Percentiles rank a stretch among this genome's conserved stretches.
Conservation (phyloP, 2,888 invertebrate species). For the Blomia tropicalis region DNA sequence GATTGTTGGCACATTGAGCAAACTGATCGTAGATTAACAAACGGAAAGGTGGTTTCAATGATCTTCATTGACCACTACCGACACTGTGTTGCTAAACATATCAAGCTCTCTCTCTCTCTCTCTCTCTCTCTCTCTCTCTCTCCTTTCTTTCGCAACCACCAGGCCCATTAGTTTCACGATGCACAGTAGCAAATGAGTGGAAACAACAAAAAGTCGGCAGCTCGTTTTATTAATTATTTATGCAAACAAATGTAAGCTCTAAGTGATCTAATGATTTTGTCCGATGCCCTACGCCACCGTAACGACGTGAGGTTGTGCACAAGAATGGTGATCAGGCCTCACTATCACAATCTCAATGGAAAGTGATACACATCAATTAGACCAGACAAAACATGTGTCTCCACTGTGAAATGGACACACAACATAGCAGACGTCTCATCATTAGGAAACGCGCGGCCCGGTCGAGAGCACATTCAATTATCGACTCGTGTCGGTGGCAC, state of each 20-base stretch:
- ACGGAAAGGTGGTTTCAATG: too few relatives aligned
- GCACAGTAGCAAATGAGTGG: neutral
- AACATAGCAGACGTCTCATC: neutral
- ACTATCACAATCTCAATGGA: neutral
- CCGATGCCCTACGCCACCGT: too few relatives aligned
- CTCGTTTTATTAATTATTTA: neutral
- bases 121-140: too few relatives aligned
- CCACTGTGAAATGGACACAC: neutral
- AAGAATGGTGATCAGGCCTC: neutral
- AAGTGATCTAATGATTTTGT: neutral
- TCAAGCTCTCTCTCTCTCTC: too few relatives aligned
- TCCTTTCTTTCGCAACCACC: too few relatives aligned
- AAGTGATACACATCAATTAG: neutral
- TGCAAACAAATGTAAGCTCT: slow-evolving; percentile 6
- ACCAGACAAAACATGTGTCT: neutral
- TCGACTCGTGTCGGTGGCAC: neutral
- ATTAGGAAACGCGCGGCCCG: too few relatives aligned
- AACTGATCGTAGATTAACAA: too few relatives aligned
- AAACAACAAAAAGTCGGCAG: neutral
- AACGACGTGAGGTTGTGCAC: too few relatives aligned
- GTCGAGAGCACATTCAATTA: neutral
- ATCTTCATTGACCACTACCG: too few relatives aligned
- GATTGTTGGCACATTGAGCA: too few relatives aligned
- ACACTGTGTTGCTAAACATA: too few relatives aligned
- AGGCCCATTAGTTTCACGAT: too few relatives aligned